Evolutionary conservation across 2,113 vertebrate genomes (phyloP).

Genomic region (Mobula hypostoma): DNA sequence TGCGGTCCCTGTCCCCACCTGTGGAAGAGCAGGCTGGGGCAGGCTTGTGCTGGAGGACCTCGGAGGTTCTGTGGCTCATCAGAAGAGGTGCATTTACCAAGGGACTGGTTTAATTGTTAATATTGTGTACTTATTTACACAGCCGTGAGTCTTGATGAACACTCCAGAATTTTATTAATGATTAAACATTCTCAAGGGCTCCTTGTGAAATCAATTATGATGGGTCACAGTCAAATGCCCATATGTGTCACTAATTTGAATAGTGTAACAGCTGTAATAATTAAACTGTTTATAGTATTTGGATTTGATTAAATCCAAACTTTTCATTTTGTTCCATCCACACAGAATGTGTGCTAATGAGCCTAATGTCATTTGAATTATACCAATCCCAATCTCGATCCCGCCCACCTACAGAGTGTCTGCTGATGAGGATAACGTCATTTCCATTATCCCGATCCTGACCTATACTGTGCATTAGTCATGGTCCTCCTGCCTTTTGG

Average conservation of each 20-base stretch:
- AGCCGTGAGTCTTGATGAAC: neutral
- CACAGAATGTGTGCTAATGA: neutral
- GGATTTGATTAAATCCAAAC: conserved; percentile 7
- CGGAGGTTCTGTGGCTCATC: neutral
- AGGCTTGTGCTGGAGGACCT: neutral
- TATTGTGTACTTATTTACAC: neutral
- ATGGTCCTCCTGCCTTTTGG: no score
- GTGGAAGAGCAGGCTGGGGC: neutral
- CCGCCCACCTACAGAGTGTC: no score
- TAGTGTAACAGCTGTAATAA: conserved; percentile 9
- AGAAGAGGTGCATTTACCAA: neutral
- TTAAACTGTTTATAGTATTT: conserved; percentile 14
- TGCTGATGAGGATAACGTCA: no score
- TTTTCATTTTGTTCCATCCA: neutral
- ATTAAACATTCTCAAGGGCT: neutral
- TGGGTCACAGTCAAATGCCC: neutral
- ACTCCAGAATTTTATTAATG: neutral
- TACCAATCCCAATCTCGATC: neutral
- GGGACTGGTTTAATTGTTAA: neutral
- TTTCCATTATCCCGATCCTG: no score
- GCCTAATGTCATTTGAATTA: neutral
- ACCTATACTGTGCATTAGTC: no score
- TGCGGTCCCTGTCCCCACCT: neutral
- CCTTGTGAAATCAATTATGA: neutral
- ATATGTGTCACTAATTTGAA: conserved; percentile 8